These are phyloP conservation scores for Camponotus pennsylvanicus DNA, from an alignment of 1,140 invertebrate genomes.

Conservation along the genomic window DNA sequence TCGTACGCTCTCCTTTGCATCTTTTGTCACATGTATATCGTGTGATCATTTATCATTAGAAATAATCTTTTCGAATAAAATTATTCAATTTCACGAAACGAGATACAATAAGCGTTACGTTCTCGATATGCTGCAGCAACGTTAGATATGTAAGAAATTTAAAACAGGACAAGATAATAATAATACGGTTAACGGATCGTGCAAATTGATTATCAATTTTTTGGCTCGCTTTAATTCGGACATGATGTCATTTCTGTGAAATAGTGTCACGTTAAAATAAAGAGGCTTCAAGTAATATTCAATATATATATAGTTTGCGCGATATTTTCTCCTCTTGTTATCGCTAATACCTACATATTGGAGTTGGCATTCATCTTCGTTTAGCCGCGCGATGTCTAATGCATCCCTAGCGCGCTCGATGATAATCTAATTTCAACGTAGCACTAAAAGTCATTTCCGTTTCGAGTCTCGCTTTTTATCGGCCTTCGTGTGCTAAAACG, in stretches of 20 bases:
- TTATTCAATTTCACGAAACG: not conserved
- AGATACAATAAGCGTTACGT: not conserved
- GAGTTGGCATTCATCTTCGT: constrained; percentile 12
- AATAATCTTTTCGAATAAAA: not conserved
- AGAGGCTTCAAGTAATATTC: constrained; percentile 5
- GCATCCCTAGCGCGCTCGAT: constrained; percentile 35
- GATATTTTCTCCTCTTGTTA: not conserved
- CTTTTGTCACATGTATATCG: not conserved
- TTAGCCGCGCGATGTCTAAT: constrained; percentile 25
- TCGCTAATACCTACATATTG: not conserved
- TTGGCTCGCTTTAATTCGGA: not conserved
- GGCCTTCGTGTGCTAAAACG: constrained; percentile 25
- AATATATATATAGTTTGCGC: not conserved
- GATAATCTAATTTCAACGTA: constrained; percentile 79
- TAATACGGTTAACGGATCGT: not conserved
- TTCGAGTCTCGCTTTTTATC: constrained; percentile 61
- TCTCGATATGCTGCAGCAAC: not conserved
- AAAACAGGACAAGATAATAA: not conserved
- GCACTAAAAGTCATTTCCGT: constrained; percentile 79
- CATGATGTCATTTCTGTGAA: not conserved
- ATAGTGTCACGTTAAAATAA: constrained; percentile 11
- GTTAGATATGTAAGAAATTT: not conserved
- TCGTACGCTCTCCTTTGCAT: not conserved
- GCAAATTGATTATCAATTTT: constrained; percentile 5
- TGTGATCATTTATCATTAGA: constrained; percentile 7